Conservation (phyloP, 1,140 invertebrate genomes). For the Trinorchestia longiramus region DNA sequence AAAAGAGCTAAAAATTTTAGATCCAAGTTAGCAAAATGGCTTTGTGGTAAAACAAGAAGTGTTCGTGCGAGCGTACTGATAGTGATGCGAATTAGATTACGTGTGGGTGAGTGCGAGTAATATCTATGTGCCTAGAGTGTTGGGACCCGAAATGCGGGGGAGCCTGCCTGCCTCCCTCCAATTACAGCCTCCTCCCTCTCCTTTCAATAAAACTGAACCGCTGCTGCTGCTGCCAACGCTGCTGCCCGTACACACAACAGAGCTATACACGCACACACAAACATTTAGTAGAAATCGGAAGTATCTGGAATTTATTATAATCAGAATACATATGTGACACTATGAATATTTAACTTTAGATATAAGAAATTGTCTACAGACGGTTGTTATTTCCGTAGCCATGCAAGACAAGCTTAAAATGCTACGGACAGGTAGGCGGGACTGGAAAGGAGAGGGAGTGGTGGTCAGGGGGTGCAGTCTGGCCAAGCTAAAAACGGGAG, state of each 20-base stretch:
- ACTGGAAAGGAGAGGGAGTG: slow-evolving; percentile 67
- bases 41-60: background rate
- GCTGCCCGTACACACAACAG: slow-evolving; percentile 19
- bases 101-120: background rate
- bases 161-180: background rate
- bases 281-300: slow-evolving; percentile 53
- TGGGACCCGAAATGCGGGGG: slow-evolving; percentile 8
- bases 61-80: background rate
- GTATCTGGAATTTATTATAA: slow-evolving; percentile 50
- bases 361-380: slow-evolving; percentile 44
- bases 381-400: slow-evolving; percentile 53
- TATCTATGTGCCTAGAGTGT: slow-evolving; percentile 6
- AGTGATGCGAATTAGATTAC: background rate
- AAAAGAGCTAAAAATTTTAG: background rate
- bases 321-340: slow-evolving; percentile 51
- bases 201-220: slow-evolving; percentile 8
- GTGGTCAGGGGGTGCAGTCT: slow-evolving; percentile 7
- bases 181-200: background rate
- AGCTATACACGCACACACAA: slow-evolving; percentile 48
- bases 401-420: slow-evolving; percentile 51
- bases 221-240: slow-evolving; percentile 10
- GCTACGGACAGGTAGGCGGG: slow-evolving; percentile 37
- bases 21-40: background rate
- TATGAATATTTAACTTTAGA: slow-evolving; percentile 53
- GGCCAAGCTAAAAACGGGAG: slow-evolving; percentile 27